These are phyloP conservation scores for Gorsachius goisagi DNA, from an alignment of 2,113 vertebrate species.

Conservation along the genomic window DNA sequence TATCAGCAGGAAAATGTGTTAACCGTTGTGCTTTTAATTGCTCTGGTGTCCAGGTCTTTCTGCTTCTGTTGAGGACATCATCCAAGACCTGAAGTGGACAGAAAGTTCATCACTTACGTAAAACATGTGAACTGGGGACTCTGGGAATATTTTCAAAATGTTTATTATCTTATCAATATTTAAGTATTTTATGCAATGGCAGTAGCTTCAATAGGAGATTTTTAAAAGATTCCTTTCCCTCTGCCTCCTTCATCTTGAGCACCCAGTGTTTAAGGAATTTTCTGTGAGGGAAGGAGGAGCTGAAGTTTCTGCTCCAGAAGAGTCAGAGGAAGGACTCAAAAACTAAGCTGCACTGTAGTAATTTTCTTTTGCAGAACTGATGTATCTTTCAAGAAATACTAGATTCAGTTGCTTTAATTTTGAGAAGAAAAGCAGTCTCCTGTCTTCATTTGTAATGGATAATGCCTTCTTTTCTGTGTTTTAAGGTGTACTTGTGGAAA, in stretches of 20 bases:
- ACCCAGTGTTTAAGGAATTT: background rate
- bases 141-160: background rate
- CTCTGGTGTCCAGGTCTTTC: background rate
- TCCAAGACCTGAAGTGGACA: background rate
- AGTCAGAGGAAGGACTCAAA: background rate
- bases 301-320: background rate
- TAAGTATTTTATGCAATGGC: background rate
- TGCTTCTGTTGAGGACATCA: background rate
- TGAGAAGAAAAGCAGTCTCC: background rate
- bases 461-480: background rate
- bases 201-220: background rate
- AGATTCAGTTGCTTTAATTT: background rate
- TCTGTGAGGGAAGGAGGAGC: background rate
- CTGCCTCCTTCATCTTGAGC: background rate
- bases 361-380: background rate
- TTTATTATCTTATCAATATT: background rate
- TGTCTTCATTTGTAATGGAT: background rate
- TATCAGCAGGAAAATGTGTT: background rate
- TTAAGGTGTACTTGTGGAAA: background rate
- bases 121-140: background rate
- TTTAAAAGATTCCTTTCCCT: background rate
- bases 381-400: background rate
- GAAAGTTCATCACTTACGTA: background rate
- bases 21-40: background rate
- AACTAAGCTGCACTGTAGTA: background rate